A percentile compares a stretch with the other conserved stretches of the same genome.
These are phyloP conservation scores for Atrichornis clamosus DNA, from an alignment of 2,113 vertebrate genomes.

Conservation along the genomic window DNA sequence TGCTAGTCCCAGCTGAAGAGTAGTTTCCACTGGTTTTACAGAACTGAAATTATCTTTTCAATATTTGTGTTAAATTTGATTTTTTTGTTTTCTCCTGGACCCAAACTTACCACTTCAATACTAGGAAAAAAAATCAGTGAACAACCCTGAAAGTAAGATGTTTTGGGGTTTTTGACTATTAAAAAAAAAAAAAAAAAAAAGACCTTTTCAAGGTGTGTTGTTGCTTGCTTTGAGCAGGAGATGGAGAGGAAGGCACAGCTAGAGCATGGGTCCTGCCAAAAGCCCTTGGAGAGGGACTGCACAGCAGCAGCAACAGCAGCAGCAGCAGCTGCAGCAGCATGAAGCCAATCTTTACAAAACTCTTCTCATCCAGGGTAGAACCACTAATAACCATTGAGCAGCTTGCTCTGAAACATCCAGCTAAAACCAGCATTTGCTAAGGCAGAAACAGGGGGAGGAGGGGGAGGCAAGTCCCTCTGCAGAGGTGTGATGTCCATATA, in stretches of 20 bases:
- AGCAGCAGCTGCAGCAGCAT: not conserved
- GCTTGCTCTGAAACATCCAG: not conserved
- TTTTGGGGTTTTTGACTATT: not conserved
- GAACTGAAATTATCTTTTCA: not conserved
- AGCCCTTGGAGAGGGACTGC: not conserved
- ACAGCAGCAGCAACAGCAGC: too few species aligned
- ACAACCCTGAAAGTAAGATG: not conserved
- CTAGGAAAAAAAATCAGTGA: not conserved
- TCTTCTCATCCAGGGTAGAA: not conserved
- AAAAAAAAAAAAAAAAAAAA: not conserved
- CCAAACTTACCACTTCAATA: not conserved
- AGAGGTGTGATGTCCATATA: not conserved
- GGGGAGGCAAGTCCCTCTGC: not conserved
- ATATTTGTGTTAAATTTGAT: not conserved
- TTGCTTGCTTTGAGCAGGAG: not conserved
- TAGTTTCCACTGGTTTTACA: not conserved
- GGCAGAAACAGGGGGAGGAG: accelerated
- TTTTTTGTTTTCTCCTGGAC: not conserved
- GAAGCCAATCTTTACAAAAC: not conserved
- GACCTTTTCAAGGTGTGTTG: not conserved
- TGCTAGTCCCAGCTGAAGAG: not conserved
- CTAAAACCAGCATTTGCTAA: not conserved
- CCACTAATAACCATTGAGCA: not conserved
- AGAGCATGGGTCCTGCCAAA: not conserved
- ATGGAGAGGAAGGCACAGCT: not conserved